Conservation (phyloP, 1,140 invertebrate species). For the Zaprionus inermis region DNA sequence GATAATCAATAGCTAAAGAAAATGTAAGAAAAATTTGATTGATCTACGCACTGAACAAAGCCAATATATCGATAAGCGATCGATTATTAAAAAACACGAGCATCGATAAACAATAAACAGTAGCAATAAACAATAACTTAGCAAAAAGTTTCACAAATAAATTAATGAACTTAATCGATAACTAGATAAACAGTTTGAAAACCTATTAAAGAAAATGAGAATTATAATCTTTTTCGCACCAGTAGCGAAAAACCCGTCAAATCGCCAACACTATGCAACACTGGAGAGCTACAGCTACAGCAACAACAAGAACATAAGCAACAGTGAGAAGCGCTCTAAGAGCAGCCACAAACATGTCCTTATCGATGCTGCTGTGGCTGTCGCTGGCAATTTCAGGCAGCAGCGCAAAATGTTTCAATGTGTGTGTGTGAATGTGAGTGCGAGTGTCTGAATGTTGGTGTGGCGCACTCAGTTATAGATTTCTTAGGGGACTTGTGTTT, state of each 20-base stretch:
- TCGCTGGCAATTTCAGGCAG: constrained; percentile 43
- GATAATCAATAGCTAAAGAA: too few relatives aligned
- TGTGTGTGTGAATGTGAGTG: constrained; percentile 5
- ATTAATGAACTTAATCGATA: too few relatives aligned
- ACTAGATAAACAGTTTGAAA: too few relatives aligned
- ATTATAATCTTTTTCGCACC: too few relatives aligned
- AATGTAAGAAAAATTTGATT: too few relatives aligned
- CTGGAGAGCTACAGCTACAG: constrained; percentile 8
- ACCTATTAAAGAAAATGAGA: too few relatives aligned
- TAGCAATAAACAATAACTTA: too few relatives aligned
- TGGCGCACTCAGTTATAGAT: constrained; percentile 79
- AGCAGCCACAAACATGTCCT: constrained; percentile 67
- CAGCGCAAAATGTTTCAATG: constrained; percentile 36
- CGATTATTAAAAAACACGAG: neutral
- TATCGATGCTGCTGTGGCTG: constrained; percentile 48
- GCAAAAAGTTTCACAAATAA: too few relatives aligned
- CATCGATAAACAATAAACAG: too few relatives aligned
- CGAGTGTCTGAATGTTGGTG: constrained; percentile 52
- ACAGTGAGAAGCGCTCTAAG: neutral
- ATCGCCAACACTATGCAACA: neutral
- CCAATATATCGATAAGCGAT: neutral
- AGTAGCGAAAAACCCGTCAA: neutral
- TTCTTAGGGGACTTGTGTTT: constrained; percentile 78
- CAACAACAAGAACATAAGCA: constrained; percentile 54
- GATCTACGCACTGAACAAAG: too few relatives aligned